A percentile compares a stretch with the other conserved stretches of the same genome.
Conservation (phyloP, 2,888 invertebrate genomes). For the Luffia ferchaultella region DNA sequence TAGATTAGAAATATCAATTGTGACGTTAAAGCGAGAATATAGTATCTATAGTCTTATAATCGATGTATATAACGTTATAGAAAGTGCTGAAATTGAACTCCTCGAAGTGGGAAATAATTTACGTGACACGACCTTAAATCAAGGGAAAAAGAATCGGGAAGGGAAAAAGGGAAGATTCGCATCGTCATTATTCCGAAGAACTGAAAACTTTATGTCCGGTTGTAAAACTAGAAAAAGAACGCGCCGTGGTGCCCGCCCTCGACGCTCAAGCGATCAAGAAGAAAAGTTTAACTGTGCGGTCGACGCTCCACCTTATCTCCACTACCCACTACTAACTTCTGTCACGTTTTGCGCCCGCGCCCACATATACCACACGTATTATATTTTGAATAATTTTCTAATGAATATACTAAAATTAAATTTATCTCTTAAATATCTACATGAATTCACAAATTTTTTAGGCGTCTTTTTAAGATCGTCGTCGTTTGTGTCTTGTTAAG, state of each 20-base stretch:
- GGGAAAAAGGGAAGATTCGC: background rate
- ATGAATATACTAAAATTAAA: too few species aligned
- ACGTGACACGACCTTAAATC: background rate
- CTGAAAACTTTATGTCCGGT: background rate
- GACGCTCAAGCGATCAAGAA: background rate
- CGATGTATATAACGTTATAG: too few species aligned
- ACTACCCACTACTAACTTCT: background rate
- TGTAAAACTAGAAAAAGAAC: background rate
- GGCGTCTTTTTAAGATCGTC: too few species aligned
- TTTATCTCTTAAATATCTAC: too few species aligned
- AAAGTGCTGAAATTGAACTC: too few species aligned
- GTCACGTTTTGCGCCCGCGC: background rate
- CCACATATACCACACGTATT: too few species aligned
- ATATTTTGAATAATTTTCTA: too few species aligned
- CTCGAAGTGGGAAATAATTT: background rate
- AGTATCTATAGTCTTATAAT: too few species aligned
- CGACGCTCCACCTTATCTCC: background rate
- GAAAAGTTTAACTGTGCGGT: background rate
- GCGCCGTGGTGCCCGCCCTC: background rate
- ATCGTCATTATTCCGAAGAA: background rate
- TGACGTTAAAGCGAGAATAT: too few species aligned
- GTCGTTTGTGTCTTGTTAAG: too few species aligned
- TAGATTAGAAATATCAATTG: too few species aligned
- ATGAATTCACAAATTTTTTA: too few species aligned
- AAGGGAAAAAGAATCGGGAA: background rate